Evolutionary conservation across 2,888 invertebrate genomes (phyloP).

Genomic region (Campoplex capitator): DNA sequence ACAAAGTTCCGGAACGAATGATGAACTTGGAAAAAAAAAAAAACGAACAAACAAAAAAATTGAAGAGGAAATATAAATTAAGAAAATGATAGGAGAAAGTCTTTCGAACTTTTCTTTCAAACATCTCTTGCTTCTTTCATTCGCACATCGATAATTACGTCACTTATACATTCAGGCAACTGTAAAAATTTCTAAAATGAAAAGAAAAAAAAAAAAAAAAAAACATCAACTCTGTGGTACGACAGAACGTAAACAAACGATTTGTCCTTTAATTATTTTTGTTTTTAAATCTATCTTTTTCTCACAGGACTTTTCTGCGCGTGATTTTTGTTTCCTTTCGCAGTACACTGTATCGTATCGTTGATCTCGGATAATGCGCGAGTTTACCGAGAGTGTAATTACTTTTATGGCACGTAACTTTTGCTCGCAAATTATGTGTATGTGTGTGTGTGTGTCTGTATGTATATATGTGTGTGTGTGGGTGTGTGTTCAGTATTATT

Average conservation of each 20-base stretch:
- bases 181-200: conserved; percentile 48
- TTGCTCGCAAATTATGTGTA: conserved; percentile 25
- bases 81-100: conserved; percentile 17
- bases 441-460: background rate
- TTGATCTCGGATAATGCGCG: conserved; percentile 59
- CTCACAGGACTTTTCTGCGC: conserved; percentile 74
- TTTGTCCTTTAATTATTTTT: conserved; percentile 35
- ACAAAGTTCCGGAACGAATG: conserved; percentile 61
- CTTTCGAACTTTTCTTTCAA: conserved; percentile 35
- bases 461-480: background rate
- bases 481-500: background rate
- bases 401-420: conserved; percentile 78
- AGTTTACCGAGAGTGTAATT: conserved; percentile 62
- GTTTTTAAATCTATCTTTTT: conserved; percentile 74
- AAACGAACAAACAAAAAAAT: conserved; percentile 56
- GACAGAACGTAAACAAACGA: conserved; percentile 75
- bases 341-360: conserved; percentile 67
- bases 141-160: conserved; percentile 44
- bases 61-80: conserved; percentile 55
- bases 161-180: conserved; percentile 51
- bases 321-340: conserved; percentile 34
- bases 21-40: conserved; percentile 55
- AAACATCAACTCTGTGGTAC: conserved; percentile 74
- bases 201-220: conserved; percentile 55
- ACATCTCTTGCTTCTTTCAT: conserved; percentile 29